These are phyloP conservation scores for Caenorhabditis sinica DNA, from an alignment of 2,888 invertebrate species.

Conservation along the genomic window DNA sequence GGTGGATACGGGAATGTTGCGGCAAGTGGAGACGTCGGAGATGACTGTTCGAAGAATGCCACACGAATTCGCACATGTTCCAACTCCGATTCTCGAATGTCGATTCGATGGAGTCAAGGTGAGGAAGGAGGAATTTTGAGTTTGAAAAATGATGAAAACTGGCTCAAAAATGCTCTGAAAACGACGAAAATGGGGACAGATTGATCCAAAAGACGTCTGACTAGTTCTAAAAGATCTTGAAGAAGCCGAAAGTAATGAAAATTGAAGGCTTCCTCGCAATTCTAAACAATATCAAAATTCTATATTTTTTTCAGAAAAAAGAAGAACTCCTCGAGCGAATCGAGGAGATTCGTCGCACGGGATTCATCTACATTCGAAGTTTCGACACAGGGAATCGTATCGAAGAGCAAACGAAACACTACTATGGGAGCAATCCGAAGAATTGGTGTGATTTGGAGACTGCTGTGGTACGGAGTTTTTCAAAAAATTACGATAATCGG, in stretches of 20 bases:
- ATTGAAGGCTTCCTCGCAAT: too few species aligned
- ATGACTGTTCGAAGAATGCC: neutral
- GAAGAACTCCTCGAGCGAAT: constrained; percentile 2
- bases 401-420: neutral
- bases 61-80: neutral
- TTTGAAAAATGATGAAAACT: too few species aligned
- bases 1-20: constrained; percentile 35
- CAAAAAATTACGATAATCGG: too few species aligned
- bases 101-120: constrained; percentile 27
- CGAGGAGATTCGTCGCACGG: neutral
- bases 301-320: constrained; percentile 5
- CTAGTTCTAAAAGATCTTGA: too few species aligned
- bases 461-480: constrained; percentile 13
- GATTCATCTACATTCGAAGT: neutral
- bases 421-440: neutral
- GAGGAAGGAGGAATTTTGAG: neutral
- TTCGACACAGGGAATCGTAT: constrained; percentile 5
- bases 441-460: constrained; percentile 25
- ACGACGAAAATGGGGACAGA: too few species aligned
- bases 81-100: constrained; percentile 6
- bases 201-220: too few species aligned
- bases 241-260: neutral
- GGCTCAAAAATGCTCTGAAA: too few species aligned
- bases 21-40: neutral
- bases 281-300: neutral